Percentiles rank a stretch among this genome's conserved stretches.
Conservation (phyloP, 2,888 invertebrate species). For the Tuberolachnus salignus region DNA sequence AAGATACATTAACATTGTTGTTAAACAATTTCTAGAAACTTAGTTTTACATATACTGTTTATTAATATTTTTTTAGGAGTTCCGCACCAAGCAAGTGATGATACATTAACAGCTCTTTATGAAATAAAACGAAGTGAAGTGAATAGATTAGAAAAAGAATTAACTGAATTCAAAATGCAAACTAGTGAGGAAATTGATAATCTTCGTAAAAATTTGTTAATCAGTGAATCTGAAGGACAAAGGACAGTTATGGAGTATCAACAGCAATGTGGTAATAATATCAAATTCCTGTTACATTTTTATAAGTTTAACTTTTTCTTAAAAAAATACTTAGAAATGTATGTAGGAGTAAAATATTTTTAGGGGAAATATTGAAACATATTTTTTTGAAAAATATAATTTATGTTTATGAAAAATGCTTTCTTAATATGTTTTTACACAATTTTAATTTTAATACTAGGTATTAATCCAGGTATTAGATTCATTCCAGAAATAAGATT, state of each 20-base stretch:
- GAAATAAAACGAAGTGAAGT: conserved; percentile 41
- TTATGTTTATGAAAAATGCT: too few species aligned
- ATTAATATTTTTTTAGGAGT: conserved; percentile 19
- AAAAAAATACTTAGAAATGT: too few species aligned
- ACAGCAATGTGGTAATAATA: conserved; percentile 43
- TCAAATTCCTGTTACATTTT: neutral
- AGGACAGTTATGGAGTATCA: conserved; percentile 31
- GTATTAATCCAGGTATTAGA: too few species aligned
- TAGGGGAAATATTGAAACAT: too few species aligned
- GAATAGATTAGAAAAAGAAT: conserved; percentile 44
- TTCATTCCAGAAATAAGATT: too few species aligned
- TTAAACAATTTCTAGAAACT: too few species aligned
- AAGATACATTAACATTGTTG: too few species aligned
- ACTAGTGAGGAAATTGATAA: conserved; percentile 19
- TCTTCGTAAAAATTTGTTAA: conserved; percentile 28
- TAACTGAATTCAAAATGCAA: conserved; percentile 37
- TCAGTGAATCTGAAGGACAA: conserved; percentile 47
- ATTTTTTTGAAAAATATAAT: too few species aligned
- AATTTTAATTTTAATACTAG: too few species aligned
- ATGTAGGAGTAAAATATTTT: too few species aligned
- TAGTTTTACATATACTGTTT: too few species aligned
- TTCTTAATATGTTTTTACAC: too few species aligned
- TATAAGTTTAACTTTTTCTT: neutral
- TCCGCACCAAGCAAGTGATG: conserved; percentile 18
- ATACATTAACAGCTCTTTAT: conserved; percentile 34